These are phyloP conservation scores for Oceanodroma leucorhoa DNA, from an alignment of 2,797 vertebrate genomes.

Conservation along the genomic window DNA sequence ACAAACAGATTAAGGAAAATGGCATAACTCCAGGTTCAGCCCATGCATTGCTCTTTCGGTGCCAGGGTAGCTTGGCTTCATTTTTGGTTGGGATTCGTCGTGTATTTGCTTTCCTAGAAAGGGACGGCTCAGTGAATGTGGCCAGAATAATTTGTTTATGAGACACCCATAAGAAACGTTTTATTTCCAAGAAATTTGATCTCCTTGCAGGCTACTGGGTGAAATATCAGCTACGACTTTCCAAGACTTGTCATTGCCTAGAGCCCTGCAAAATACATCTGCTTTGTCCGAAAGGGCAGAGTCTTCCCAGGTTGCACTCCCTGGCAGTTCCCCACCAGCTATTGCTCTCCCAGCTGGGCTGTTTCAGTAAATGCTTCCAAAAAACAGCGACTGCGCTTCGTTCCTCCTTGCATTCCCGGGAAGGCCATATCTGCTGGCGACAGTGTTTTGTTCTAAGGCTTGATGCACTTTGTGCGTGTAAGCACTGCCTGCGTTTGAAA, in stretches of 20 bases:
- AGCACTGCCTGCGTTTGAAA: neutral
- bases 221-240: neutral
- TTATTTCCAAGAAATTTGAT: neutral
- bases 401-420: neutral
- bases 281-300: neutral
- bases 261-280: neutral
- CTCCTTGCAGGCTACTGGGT: neutral
- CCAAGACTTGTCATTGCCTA: neutral
- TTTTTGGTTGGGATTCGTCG: neutral
- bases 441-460: neutral
- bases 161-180: neutral
- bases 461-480: too few relatives aligned
- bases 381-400: neutral
- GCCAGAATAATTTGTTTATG: neutral
- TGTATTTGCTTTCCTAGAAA: slow-evolving; percentile 17
- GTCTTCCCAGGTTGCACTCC: neutral
- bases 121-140: neutral
- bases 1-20: slow-evolving; percentile 33
- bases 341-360: neutral
- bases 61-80: neutral
- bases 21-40: slow-evolving; percentile 50
- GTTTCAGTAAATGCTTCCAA: neutral
- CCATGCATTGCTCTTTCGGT: neutral
- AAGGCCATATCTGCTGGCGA: neutral
- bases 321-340: neutral